Conservation (phyloP, 2,888 invertebrate species). For the Hermodice carunculata region DNA sequence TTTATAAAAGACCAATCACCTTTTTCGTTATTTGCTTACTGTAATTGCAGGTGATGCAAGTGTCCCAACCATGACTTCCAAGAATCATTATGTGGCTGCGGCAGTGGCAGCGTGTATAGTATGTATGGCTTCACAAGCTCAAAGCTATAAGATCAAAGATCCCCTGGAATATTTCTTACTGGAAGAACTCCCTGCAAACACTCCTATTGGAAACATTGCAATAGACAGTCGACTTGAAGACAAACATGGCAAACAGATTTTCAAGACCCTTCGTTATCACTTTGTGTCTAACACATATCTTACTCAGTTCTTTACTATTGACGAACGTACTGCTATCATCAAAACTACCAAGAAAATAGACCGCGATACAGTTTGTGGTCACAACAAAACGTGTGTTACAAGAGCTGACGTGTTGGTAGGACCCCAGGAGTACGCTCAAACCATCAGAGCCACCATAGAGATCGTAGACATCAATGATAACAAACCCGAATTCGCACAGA, state of each 20-base stretch:
- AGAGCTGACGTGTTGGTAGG: constrained; percentile 36
- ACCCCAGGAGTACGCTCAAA: constrained; percentile 30
- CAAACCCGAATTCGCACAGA: constrained; percentile 33
- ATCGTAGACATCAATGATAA: constrained; percentile 44
- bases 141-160: too few relatives aligned
- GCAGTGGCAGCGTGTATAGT: too few relatives aligned
- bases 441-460: constrained; percentile 36
- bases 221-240: constrained; percentile 65
- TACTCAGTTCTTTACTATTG: constrained; percentile 32
- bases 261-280: constrained; percentile 30
- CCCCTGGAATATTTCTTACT: too few relatives aligned
- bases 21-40: too few relatives aligned
- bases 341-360: constrained; percentile 32
- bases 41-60: too few relatives aligned
- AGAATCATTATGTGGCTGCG: too few relatives aligned
- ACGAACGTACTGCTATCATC: constrained; percentile 32
- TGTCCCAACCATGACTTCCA: too few relatives aligned
- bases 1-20: too few relatives aligned
- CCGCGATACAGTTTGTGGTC: constrained; percentile 40
- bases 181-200: constrained; percentile 54
- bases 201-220: constrained; percentile 52
- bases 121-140: too few relatives aligned
- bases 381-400: constrained; percentile 25
- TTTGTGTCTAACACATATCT: too few relatives aligned
- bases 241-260: constrained; percentile 12